Evolutionary conservation across 2,888 invertebrate species (phyloP).

Genomic region (Lithophane leautieri): DNA sequence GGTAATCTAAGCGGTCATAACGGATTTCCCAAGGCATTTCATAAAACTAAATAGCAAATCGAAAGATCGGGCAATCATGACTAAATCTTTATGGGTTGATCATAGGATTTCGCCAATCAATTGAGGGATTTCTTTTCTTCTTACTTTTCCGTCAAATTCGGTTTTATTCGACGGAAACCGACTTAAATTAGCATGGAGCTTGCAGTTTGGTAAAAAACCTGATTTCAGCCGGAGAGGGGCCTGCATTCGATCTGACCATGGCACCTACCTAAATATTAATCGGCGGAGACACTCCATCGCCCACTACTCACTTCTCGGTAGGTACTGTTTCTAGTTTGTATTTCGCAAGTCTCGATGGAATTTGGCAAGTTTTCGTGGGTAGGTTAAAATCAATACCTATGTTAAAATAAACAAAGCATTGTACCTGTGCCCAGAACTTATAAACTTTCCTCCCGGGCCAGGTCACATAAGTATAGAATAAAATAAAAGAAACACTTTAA

Average conservation of each 20-base stretch:
- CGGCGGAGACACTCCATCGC: slow-evolving; percentile 23
- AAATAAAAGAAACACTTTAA: neutral
- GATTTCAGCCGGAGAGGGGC: neutral
- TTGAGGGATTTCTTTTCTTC: slow-evolving; percentile 5
- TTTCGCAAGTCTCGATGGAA: too few species aligned
- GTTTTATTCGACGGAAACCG: too few species aligned
- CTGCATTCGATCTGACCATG: slow-evolving; percentile 9
- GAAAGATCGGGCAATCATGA: slow-evolving; percentile 6
- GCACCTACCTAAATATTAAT: slow-evolving; percentile 39
- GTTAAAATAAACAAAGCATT: neutral
- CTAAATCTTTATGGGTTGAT: slow-evolving; percentile 1
- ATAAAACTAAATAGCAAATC: slow-evolving; percentile 1
- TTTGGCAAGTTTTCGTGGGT: too few species aligned
- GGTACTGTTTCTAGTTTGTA: too few species aligned
- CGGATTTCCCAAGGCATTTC: neutral
- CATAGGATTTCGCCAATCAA: neutral
- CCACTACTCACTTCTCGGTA: too few species aligned
- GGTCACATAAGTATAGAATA: neutral
- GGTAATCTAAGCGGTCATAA: slow-evolving; percentile 19
- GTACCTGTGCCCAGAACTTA: neutral
- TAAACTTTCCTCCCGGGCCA: neutral
- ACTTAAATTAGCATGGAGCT: neutral
- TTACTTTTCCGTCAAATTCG: neutral
- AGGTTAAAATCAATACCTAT: too few species aligned
- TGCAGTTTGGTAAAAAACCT: neutral